Base-by-base conservation (phyloP, 2,797 vertebrate genomes). In the Neoniphon sammara region DNA sequence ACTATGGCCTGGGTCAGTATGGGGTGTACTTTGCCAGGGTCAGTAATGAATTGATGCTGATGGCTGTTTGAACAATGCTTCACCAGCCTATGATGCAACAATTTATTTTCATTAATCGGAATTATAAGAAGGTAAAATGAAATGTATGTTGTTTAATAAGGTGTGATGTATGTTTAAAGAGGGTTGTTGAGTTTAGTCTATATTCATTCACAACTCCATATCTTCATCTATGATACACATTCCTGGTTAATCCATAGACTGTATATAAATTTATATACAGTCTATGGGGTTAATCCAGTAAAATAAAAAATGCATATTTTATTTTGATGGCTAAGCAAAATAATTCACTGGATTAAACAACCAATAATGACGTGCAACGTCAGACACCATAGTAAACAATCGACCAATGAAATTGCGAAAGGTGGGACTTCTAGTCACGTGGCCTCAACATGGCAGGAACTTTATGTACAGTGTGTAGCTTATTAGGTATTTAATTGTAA, bases 301-400 rank as follows among this genome's bases (percentile, higher is more conserved):
- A 39, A 36, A 64, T 55, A 31, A 50, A 55, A 73, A 59, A 57
- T 2, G 17, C 34, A n/a, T 11, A 31, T 7, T 44, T 5, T 27
- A 25, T 27, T 55, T 25, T 55, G 12, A 27, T 55, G 23, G 53
- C 12, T 17, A 5, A 2, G 25, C 2, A 31, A 8, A 31, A 20
- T 66, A 12, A 75, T 25, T 62, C 56, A 71, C 30, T 11, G 7
- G 7, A 44, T 8, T 66, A 68, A 47, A 2, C 5, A 73, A 25
- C 91, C 90, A 91, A 93, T 90, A 20, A 65, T 2, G 1, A 5
- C 0, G 2, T 25, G 1, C 0, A 0, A 87, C 87, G 86, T 85
- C 87, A 86, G 0, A 0, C 0, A 5, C 25, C 39, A 34, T 66
- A 73, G 59, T 82, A 21, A 46, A 1, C 7, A 14, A 11, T n/a